Evolutionary conservation across 1,140 invertebrate genomes (phyloP).

Genomic region (Leptestheria dahalacensis): DNA sequence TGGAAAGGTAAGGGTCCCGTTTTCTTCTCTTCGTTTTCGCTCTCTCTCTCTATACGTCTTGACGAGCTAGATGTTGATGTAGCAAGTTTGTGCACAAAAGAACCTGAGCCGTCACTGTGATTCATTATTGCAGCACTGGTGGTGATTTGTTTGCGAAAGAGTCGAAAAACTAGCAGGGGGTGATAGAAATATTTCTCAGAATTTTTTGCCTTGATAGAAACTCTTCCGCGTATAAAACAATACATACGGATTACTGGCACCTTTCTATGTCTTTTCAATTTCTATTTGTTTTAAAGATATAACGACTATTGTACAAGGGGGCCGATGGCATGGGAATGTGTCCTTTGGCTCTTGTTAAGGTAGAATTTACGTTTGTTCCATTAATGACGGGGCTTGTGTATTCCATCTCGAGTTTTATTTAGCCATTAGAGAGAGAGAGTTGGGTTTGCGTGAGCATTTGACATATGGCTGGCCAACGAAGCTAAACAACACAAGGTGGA

Average conservation of each 20-base stretch:
- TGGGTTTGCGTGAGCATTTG: not conserved
- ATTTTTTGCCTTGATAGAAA: too few relatives aligned
- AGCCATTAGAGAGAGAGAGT: not conserved
- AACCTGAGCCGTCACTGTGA: not conserved
- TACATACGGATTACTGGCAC: not conserved
- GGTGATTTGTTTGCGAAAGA: not conserved
- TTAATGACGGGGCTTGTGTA: not conserved
- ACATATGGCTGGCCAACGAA: not conserved
- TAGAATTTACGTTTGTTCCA: not conserved
- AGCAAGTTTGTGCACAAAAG: not conserved
- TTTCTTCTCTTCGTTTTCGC: not conserved
- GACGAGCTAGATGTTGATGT: not conserved
- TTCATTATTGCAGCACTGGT: not conserved
- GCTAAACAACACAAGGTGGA: not conserved
- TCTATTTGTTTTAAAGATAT: too few relatives aligned
- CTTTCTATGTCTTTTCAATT: too few relatives aligned
- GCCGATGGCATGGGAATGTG: too few relatives aligned
- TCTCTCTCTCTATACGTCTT: too few relatives aligned
- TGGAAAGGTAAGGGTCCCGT: not conserved
- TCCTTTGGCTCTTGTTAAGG: too few relatives aligned
- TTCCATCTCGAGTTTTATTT: not conserved
- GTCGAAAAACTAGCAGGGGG: not conserved
- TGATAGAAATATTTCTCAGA: too few relatives aligned
- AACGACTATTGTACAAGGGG: too few relatives aligned
- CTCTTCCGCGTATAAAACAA: not conserved